Conservation (phyloP, 2,113 vertebrate genomes). For the Panthera uncia region DNA sequence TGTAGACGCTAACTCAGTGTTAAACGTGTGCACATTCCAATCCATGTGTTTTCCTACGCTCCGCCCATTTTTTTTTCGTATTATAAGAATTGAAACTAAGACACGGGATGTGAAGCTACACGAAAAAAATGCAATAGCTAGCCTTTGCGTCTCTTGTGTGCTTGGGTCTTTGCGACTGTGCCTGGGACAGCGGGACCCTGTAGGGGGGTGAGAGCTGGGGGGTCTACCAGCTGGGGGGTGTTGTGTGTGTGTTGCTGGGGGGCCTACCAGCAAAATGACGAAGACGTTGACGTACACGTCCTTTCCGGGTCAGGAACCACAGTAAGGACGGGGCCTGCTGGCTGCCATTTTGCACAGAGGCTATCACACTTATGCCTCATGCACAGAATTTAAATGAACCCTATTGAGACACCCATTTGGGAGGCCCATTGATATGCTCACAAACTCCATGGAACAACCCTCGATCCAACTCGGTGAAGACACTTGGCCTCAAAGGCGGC, state of each 20-base stretch:
- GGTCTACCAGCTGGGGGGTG: too few relatives aligned
- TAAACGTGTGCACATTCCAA: fast-evolving
- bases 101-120: fast-evolving
- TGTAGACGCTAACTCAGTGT: fast-evolving
- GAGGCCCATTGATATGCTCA: not conserved
- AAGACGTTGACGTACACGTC: fast-evolving
- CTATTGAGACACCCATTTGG: too few relatives aligned
- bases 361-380: fast-evolving
- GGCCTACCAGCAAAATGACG: not conserved
- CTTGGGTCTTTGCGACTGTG: fast-evolving
- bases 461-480: not conserved
- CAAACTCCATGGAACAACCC: not conserved
- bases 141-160: fast-evolving
- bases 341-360: not conserved
- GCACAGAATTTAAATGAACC: not conserved
- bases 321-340: fast-evolving
- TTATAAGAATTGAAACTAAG: not conserved
- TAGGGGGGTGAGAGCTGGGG: fast-evolving
- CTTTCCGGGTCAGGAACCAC: not conserved
- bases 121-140: too few relatives aligned
- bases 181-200: too few relatives aligned
- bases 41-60: fast-evolving
- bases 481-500: not conserved
- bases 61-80: fast-evolving
- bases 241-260: not conserved